Evolutionary conservation across 2,797 vertebrate genomes (phyloP), one percentile per base, ranked within the genome.

Genomic region (Bucorvus abyssinicus): DNA sequence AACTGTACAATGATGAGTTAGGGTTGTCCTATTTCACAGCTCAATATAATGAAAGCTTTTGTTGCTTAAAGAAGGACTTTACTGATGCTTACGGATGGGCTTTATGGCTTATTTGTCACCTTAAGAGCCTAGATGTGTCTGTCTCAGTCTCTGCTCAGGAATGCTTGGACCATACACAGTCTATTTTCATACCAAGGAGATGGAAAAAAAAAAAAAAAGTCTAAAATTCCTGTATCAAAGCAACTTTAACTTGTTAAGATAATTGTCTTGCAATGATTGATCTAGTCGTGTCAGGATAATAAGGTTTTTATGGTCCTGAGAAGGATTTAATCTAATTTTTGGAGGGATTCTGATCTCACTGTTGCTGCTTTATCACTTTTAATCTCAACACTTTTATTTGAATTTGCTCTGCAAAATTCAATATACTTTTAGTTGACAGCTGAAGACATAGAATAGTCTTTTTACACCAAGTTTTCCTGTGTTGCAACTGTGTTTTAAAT

Each of bases 211-310:
- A 83, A 40, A 29, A 61, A 45, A 45, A 30, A 65, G 76, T 65
- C 75, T 91, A 65, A 90, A 61, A 90, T 92, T 95, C 74, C 29
- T 85, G 63, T 64, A 94, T 95, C 90, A 94, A 95, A 94, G 76
- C n/a, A 95, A 97, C 86, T 93, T 97, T 95, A 97, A 96, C 89
- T 95, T 95, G 90, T 95, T 94, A 96, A 97, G 96, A 94, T 97
- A 97, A 97, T 98, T 97, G 97, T 95, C 96, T 97, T 90, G 68
- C 77, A 93, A 96, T 97, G 97, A 98, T 95, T 97, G 96, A 98
- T 98, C 95, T 91, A 97, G 83, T 89, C 95, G n/a, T 96, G 94
- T 97, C 95, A 97, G 94, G 71, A 97, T 97, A 98, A 98, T 97
- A 97, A 56, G 79, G 42, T 96, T 98, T 97, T 98, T 98, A 97